These are phyloP conservation scores for Watersipora subatra DNA, from an alignment of 1,140 invertebrate genomes.

Conservation along the genomic window DNA sequence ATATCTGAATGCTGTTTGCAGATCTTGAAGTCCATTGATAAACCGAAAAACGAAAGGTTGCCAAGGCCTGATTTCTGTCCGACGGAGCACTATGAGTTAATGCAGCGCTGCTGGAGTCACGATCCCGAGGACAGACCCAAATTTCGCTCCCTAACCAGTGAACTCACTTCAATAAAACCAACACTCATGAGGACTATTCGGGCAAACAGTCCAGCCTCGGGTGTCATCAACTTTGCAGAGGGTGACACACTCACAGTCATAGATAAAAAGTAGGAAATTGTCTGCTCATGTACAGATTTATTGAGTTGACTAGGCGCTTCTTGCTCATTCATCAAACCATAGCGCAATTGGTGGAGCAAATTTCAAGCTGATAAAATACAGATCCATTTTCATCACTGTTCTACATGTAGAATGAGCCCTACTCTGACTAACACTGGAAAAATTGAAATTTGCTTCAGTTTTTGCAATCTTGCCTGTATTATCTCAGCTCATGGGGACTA, in stretches of 20 bases:
- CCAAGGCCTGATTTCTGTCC: conserved; percentile 90
- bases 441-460: too few relatives aligned
- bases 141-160: conserved; percentile 67
- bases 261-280: conserved; percentile 59
- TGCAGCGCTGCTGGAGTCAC: conserved; percentile 91
- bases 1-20: too few relatives aligned
- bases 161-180: conserved; percentile 57
- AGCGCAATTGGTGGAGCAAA: too few relatives aligned
- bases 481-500: too few relatives aligned
- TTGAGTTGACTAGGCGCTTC: too few relatives aligned
- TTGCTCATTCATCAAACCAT: too few relatives aligned
- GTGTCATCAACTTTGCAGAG: not conserved
- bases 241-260: conserved; percentile 82
- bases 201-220: not conserved
- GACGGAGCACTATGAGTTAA: conserved; percentile 75
- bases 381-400: too few relatives aligned
- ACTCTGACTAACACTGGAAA: too few relatives aligned
- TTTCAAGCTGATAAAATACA: too few relatives aligned
- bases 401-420: too few relatives aligned
- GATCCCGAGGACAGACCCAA: conserved; percentile 75
- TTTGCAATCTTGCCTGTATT: too few relatives aligned
- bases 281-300: too few relatives aligned
- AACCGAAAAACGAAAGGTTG: conserved; percentile 48
- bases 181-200: not conserved
- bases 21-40: conserved; percentile 88